phyloP scores from a whole-genome alignment of 2,888 invertebrate species.

The Cerastis leucographa region DNA sequence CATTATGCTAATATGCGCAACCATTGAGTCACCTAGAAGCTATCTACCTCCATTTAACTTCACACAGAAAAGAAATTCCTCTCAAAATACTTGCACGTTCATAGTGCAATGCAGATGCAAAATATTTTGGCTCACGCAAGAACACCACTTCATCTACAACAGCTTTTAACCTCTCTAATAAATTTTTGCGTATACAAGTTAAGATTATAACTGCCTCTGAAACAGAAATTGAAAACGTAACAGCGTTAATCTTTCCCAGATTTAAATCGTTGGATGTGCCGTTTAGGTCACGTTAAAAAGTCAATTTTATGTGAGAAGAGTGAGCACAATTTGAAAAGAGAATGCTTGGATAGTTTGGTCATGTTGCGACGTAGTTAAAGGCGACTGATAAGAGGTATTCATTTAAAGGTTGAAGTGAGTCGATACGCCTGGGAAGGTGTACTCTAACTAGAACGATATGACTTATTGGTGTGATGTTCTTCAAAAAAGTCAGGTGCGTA shows the following conservation, averaged over 20 bases:
- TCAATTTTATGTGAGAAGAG: too few relatives aligned
- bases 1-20: neutral
- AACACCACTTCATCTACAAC: conserved; percentile 19
- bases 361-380: neutral
- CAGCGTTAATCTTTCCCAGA: too few relatives aligned
- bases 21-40: neutral
- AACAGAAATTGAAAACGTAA: too few relatives aligned
- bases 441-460: neutral
- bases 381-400: neutral
- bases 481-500: neutral
- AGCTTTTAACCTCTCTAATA: conserved; percentile 33
- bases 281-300: neutral
- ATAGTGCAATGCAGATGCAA: conserved; percentile 27
- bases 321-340: neutral
- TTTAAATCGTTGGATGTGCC: neutral
- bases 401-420: neutral
- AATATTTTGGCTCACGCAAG: conserved; percentile 31
- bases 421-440: neutral
- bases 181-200: conserved; percentile 15
- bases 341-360: neutral
- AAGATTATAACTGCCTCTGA: conserved; percentile 17
- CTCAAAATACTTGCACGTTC: conserved; percentile 21
- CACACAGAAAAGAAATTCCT: conserved; percentile 23
- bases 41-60: neutral
- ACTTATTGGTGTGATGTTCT: neutral